Evolutionary conservation across 2,113 vertebrate genomes (phyloP), one percentile per base, ranked within the genome.

Genomic region (Thalassarche chlororhynchos): DNA sequence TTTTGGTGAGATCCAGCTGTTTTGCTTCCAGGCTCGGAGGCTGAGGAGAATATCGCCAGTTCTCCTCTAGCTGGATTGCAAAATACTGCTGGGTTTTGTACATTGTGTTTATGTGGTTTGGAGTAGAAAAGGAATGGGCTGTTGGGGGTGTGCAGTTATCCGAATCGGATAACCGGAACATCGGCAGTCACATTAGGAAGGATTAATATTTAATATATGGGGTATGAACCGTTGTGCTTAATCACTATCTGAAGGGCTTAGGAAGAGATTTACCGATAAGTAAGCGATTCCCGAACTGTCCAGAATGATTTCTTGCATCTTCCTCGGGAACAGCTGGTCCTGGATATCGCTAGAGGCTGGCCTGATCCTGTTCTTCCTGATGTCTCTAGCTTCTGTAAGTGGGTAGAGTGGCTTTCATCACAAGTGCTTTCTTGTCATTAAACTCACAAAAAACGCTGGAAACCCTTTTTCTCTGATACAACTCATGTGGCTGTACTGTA

Each of bases 171-270:
- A 96, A 87, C 87, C 5, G 2, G 87, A 90, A 85, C 16, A 3
- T 66, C 3, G 1, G 78, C 89, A 58, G 44, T 29, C 68, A 62
- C 78, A 17, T 74, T 90, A 90, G 89, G n/a, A 26, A 70, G 84
- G 87, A 96, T 97, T 96, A 93, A 95, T 96, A 95, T 96, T 95
- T 90, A 85, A 94, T 89, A 66, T 46, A 7, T 20, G 36, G 93
- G 75, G 13, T 88, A 79, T 46, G 87, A 80, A 72, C 75, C 24
- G 1, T 49, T 66, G 89, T 74, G 84, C 96, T 93, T 90, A 88
- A 95, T 96, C 87, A 60, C 58, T 36, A 14, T 70, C 55, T 68
- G 91, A 95, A 85, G 26, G 82, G 89, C 71, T 97, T 90, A 95
- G 81, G 78, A 79, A 84, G 87, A 96, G 93, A 92, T 96, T 91